Percentiles rank a stretch among this genome's conserved stretches.
phyloP scores from a whole-genome alignment of 2,888 invertebrate genomes.

The Podotricha telesiphe region DNA sequence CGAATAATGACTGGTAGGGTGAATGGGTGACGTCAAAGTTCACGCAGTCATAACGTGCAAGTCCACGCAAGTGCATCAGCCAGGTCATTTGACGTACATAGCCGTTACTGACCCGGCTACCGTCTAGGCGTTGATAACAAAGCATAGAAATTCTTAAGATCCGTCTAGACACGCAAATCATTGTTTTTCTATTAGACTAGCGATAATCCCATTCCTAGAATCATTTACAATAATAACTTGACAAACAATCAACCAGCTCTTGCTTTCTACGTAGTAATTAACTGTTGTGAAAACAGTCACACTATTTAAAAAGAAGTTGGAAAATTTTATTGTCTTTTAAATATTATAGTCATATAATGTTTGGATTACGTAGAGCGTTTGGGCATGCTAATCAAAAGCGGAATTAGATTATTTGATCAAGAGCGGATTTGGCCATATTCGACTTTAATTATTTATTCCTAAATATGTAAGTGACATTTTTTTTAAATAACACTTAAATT shows the following conservation, averaged over 20 bases:
- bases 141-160: constrained; percentile 19
- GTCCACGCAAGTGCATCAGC: constrained; percentile 18
- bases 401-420: too few relatives aligned
- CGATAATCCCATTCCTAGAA: background rate
- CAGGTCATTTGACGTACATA: constrained; percentile 35
- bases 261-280: constrained; percentile 3
- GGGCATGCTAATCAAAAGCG: too few relatives aligned
- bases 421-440: too few relatives aligned
- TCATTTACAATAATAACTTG: background rate
- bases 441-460: too few relatives aligned
- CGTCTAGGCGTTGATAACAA: constrained; percentile 20
- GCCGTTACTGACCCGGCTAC: constrained; percentile 37
- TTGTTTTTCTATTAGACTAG: constrained; percentile 1
- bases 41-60: constrained; percentile 48
- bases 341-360: background rate
- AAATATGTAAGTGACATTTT: background rate
- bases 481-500: too few relatives aligned
- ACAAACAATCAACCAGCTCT: background rate
- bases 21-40: constrained; percentile 49
- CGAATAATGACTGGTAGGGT: constrained; percentile 33
- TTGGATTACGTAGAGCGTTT: too few relatives aligned
- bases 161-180: constrained; percentile 9
- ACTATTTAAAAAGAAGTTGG: background rate
- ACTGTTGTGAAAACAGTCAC: background rate
- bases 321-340: background rate